phyloP scores from a whole-genome alignment of 2,888 invertebrate species.

The Drosophila pseudotakahashii region DNA sequence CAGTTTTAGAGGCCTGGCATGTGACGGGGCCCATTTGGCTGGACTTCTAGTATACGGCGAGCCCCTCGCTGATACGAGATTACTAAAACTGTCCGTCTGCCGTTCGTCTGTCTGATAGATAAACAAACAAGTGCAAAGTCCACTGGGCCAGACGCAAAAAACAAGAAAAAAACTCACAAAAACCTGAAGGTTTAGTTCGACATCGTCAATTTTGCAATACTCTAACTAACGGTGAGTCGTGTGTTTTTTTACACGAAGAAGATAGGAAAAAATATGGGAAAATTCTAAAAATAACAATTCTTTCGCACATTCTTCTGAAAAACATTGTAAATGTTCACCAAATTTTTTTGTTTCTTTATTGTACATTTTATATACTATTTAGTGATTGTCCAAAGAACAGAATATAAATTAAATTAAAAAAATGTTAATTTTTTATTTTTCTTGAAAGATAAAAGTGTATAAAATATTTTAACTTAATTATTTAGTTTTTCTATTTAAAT shows the following conservation, averaged over 20 bases:
- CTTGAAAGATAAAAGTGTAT: no score
- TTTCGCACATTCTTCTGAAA: no score
- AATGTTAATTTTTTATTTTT: no score
- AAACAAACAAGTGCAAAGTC: constrained; percentile 42
- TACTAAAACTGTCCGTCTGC: constrained; percentile 15
- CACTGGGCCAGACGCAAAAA: constrained; percentile 13
- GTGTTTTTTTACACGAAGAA: not conserved
- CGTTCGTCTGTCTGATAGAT: constrained; percentile 26
- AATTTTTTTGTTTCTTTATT: no score
- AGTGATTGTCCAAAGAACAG: no score
- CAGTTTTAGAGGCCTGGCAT: constrained; percentile 68
- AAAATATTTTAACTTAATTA: no score
- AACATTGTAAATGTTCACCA: no score
- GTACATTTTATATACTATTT: no score
- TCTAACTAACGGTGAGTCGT: not conserved
- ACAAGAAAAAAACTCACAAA: not conserved
- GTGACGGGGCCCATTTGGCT: constrained; percentile 40
- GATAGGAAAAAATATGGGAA: no score
- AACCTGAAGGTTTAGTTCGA: not conserved
- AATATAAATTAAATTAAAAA: no score
- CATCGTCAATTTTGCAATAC: not conserved
- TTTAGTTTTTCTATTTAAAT: no score
- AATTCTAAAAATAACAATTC: no score
- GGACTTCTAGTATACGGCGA: constrained; percentile 10
- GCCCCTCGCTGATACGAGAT: constrained; percentile 32